Evolutionary conservation across 2,888 invertebrate genomes (phyloP), one percentile per base, ranked within the genome.

Genomic region (Synergus gifuensis): DNA sequence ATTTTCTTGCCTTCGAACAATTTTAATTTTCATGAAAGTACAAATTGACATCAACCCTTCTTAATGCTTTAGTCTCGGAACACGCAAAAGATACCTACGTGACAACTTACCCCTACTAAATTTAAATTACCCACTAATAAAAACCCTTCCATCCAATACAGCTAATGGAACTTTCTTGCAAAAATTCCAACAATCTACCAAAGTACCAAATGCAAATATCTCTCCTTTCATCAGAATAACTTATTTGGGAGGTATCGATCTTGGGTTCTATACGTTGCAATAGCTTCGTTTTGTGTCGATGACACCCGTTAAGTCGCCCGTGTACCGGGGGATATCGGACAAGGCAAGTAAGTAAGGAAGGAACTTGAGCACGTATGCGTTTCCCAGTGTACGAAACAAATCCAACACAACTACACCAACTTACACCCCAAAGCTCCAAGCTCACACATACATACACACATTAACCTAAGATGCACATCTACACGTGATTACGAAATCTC

Each of bases 261-360:
- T 14, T 14, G 46, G 46, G 46, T 11, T 66, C 42, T 66, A 42
- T 16, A 63, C 40, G 22, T 36, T n/a, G 16, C 28, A 28, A 36
- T 73, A 58, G 73, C 28, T 73, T 73, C 73, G 54, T 73, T 73
- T 58, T 73, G 73, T 73, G 73, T 49, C 73, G 54, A 73, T 83
- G 90, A 90, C 90, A 91, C 90, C 90, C 90, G 90, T 90, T 91
- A 91, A 91, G 89, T 89, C 82, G 81, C 78, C 78, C 63, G 77
- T 73, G 85, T 83, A 86, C 85, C 82, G 80, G 83, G 81, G 82
- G 76, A 87, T 86, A 89, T 90, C 88, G 89, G 89, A 89, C 89
- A 87, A 87, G 87, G 88, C 88, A 88, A 87, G 88, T 87, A 86
- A 69, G 69, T 69, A 69, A 49, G 69, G 69, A 69, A 89, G 90